Base-by-base conservation (phyloP, 2,888 invertebrate genomes). In the Laothoe populi region DNA sequence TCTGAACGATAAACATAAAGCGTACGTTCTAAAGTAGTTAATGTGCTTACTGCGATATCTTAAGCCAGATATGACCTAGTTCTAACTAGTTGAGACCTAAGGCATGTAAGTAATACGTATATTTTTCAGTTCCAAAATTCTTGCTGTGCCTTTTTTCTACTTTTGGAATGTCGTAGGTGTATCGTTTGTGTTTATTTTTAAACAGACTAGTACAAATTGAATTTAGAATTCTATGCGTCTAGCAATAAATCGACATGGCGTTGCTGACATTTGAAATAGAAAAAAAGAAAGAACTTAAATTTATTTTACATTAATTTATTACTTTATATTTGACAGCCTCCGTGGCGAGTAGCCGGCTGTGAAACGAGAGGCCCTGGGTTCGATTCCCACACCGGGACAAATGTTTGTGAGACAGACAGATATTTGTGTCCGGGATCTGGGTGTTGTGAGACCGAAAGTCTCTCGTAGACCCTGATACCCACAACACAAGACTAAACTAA, bases 21-120 rank as follows among this genome's bases (percentile, higher is more conserved):
- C 92, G 92, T 83, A 80, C 74, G 90, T 92, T 92, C 92, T 92
- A 92, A 92, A 92, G 80, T 91, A 92, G 88, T 79, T 87, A 85
- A 83, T 79, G 79, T 86, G 84, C 84, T 86, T 81, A 80, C 73
- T 72, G 77, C 77, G 38, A 48, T 53, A 53, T 35, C 53, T 19
- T 11, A 11, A 11, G 31, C 35, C 35, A 31, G 24, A 21, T 53
- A 35, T 13, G 35, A 4, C 10, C 19, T 53, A 53, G 53, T 53
- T 53, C 19, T 53, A 53, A 49, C n/a, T 49, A 26, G 7, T 26
- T 53, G 35, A 53, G 49, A 19, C 53, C 26, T 38, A 35, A 35
- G 2, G 19, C 35, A 16, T 53, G 7, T 48, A 31, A 53, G 49
- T 53, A 31, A 53, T 35, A 48, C 7, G 31, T 35, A 53, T 19